Evolutionary conservation across 1,140 invertebrate genomes (phyloP), one percentile per base, ranked within the genome.

Genomic region (Drosophila equinoxialis): DNA sequence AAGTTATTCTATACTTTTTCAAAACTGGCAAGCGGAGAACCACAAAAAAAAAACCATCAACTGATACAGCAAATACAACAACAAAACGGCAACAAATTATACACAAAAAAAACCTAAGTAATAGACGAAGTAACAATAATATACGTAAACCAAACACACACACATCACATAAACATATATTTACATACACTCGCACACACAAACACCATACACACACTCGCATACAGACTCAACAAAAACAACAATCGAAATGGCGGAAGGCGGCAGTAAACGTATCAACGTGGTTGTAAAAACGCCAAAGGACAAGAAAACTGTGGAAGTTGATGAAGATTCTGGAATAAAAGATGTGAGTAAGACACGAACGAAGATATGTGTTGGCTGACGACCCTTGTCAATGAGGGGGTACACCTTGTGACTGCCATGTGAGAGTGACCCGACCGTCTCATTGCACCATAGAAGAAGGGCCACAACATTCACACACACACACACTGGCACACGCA

Each of bases 201-300:
- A 20, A 7, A 51, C 45, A 23, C 17, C 6, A 69, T 26, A 63
- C 61, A 65, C 30, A 64, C 20, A 23, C 11, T 66, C 55, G 6
- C 8, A 70, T 41, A 51, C 42, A 39, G 35, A 39, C 48, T 71
- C 48, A 48, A 65, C 54, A 42, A 54, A 68, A 79, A 77, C 45
- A 64, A 74, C 60, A 68, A 83, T 61, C 72, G 87, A 94, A 94
- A 94, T 94, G 94, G 94, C 94, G 93, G 94, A 94, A 93, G 94
- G 93, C 92, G 93, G 94, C 90, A 94, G 94, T 91, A 93, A 93
- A 75, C 94, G 94, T 92, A 94, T 99, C 92, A 97, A 95, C 82
- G 94, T 99, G 91, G 97, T 96, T 87, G 96, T 99, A 65, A 99
- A 99, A 96, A 99, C 98, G 72, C 96, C 98, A 39, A 99, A 98